Percentiles rank a stretch among this genome's conserved stretches.
Conservation (phyloP, 2,888 invertebrate genomes). For the Apocheima hispidaria region DNA sequence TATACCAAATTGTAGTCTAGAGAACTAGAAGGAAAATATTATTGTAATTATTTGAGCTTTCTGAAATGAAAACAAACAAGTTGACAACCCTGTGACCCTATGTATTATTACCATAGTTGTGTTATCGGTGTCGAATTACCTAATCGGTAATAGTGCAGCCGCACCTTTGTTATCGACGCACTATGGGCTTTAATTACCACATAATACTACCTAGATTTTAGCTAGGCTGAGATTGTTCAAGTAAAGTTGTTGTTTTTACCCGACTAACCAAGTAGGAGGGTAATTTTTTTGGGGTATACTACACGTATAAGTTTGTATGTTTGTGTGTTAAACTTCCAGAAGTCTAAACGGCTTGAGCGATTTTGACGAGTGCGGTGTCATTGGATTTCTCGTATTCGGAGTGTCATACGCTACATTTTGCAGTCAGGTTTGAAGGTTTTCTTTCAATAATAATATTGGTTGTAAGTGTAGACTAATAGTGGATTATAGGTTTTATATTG, state of each 20-base stretch:
- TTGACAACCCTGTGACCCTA: conserved; percentile 21
- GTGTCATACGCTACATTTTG: no score
- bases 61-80: background rate
- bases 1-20: no score
- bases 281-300: no score
- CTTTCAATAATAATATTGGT: no score
- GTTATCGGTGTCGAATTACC: conserved; percentile 27
- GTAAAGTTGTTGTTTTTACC: background rate
- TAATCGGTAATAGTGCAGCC: conserved; percentile 21
- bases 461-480: no score
- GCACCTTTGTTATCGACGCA: conserved; percentile 19
- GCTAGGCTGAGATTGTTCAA: background rate
- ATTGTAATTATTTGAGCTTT: background rate
- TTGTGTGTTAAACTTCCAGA: no score
- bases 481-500: no score
- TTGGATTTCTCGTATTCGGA: no score
- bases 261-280: background rate
- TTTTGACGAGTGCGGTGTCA: no score
- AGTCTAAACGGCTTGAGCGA: no score
- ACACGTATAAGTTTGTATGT: no score
- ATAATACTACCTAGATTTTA: background rate
- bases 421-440: no score
- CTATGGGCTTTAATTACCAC: conserved; percentile 2
- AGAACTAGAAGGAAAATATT: background rate
- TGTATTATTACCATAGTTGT: conserved; percentile 9